Evolutionary conservation across 2,113 vertebrate genomes (phyloP), one percentile per base, ranked within the genome.

Genomic region (Phyllostomus hastatus): DNA sequence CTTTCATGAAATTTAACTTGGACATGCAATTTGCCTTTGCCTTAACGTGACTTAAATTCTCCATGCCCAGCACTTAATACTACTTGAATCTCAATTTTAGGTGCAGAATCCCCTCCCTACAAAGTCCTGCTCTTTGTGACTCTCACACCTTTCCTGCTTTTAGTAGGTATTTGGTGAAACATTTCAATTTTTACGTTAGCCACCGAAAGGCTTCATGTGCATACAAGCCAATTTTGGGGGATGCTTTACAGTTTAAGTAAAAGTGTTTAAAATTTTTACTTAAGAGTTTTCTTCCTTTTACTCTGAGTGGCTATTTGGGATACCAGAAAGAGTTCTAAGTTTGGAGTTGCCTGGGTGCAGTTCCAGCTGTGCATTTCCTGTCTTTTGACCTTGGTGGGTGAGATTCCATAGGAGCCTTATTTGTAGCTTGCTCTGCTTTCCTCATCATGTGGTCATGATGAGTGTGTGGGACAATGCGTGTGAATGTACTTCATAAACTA

Each of bases 1-100:
- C 69, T 85, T 88, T 57, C 70, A 64, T 88, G 59, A 75, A 38
- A 91, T 86, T 90, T 95, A 61, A 72, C n/a, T 31, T 73, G 69
- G 24, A 86, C 46, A 35, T 59, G 35, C 38, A 82, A 46, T 78
- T 89, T 92, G 38, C 69, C 66, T 94, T 83, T 93, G 80, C 54
- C 17, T 87, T 41, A 64, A n/a, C 4, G 33, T 90, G 15, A 70
- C 64, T 85, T 41, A 52, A 41, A 88, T 73, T 92, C 64, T 90
- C 31, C 26, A 82, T 10, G 24, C 66, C 15, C 17, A 67, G 61
- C 69, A 94, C 11, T 33, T 35, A 78, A 66, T 14, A 48, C 80
- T 67, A 38, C 11, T 67, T 70, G 52, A 54, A 46, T 70, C 48
- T 84, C 17, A 28, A 90, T 88, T 95, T 84, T 73, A 54, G 48